These are phyloP conservation scores for Cinclus cinclus DNA, from an alignment of 2,113 vertebrate species.

Conservation along the genomic window DNA sequence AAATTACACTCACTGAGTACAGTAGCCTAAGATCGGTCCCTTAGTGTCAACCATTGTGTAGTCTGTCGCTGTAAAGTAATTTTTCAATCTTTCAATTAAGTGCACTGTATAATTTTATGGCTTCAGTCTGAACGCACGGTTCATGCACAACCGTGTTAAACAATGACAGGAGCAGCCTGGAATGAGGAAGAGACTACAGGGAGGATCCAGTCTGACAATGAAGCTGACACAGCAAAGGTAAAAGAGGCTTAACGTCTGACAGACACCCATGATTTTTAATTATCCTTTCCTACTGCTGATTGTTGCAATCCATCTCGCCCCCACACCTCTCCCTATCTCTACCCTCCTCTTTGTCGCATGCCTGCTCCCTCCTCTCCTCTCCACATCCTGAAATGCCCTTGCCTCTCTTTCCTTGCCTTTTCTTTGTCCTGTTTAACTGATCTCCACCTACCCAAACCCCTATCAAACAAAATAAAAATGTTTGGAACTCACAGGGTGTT, in stretches of 20 bases:
- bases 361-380: not conserved
- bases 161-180: conserved; percentile 38
- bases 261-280: conserved; percentile 48
- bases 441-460: conserved; percentile 36
- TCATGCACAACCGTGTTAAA: conserved; percentile 43
- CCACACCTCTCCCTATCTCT: not conserved
- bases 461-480: conserved; percentile 45
- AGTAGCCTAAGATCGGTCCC: conserved; percentile 20
- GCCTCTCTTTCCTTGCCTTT: not conserved
- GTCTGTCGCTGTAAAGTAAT: conserved; percentile 30
- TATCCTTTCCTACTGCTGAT: not conserved
- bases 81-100: conserved; percentile 60
- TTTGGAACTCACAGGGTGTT: conserved; percentile 49
- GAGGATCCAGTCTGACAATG: conserved; percentile 40
- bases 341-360: not conserved
- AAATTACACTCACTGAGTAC: not conserved
- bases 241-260: conserved; percentile 2
- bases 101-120: conserved; percentile 29
- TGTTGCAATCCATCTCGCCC: not conserved
- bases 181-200: conserved; percentile 46
- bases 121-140: not conserved
- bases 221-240: conserved; percentile 19
- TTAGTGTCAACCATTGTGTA: conserved; percentile 33
- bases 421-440: not conserved
- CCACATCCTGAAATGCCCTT: conserved; percentile 5